Conservation (phyloP, 2,113 vertebrate genomes). For the Mobula hypostoma region DNA sequence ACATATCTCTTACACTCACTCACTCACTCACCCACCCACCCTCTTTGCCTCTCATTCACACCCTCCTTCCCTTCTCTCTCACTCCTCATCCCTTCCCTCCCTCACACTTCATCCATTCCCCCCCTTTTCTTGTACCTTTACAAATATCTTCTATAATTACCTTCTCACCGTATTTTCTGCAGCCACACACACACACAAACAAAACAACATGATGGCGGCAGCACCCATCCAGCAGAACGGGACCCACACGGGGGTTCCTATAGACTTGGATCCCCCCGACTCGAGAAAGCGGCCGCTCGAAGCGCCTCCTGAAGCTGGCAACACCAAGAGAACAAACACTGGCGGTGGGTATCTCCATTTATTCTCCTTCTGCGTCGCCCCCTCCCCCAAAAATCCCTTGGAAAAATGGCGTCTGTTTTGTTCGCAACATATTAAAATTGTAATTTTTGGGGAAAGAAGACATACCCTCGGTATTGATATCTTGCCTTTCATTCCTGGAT, state of each 20-base stretch:
- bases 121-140: background rate
- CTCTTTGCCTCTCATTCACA: constrained; percentile 51
- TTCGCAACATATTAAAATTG: background rate
- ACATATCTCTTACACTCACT: constrained; percentile 43
- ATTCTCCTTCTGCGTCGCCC: background rate
- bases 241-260: constrained; percentile 68
- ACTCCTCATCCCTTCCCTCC: constrained; percentile 32
- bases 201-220: constrained; percentile 71
- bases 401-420: constrained; percentile 32
- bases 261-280: constrained; percentile 72
- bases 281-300: constrained; percentile 71
- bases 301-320: constrained; percentile 70
- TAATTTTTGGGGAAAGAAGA: background rate
- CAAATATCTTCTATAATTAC: constrained; percentile 1
- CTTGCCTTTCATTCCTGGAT: background rate
- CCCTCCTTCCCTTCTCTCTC: constrained; percentile 42
- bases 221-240: constrained; percentile 73
- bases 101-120: constrained; percentile 10
- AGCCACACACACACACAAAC: background rate
- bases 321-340: constrained; percentile 74
- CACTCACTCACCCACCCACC: constrained; percentile 43
- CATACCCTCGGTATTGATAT: background rate
- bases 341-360: constrained; percentile 59
- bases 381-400: background rate
- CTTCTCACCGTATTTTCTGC: background rate